Conservation (phyloP, 1,140 invertebrate species). For the Drosophila grimshawi region DNA sequence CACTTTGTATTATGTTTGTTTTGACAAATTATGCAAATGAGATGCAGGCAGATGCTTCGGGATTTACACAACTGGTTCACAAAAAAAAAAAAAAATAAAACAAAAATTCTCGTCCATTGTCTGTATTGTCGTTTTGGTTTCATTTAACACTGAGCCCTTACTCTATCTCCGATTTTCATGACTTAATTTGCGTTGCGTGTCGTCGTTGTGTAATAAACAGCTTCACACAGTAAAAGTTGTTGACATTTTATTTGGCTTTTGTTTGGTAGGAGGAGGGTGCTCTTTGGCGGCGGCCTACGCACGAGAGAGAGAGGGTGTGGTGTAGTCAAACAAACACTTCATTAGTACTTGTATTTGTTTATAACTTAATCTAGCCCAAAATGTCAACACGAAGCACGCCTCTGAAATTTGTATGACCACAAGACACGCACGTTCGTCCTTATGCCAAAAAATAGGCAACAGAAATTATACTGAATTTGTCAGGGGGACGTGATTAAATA, state of each 20-base stretch:
- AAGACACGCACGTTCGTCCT: constrained; percentile 56
- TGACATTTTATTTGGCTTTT: constrained; percentile 56
- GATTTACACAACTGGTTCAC: constrained; percentile 3
- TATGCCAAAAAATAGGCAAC: neutral
- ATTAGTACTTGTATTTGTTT: constrained; percentile 80
- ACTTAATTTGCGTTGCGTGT: constrained; percentile 78
- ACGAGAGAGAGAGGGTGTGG: neutral
- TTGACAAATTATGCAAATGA: constrained; percentile 81
- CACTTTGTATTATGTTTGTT: constrained; percentile 74
- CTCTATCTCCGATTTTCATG: constrained; percentile 61
- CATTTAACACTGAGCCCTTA: constrained; percentile 30
- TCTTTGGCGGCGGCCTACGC: neutral
- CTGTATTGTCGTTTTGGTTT: constrained; percentile 27
- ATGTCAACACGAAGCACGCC: constrained; percentile 63
- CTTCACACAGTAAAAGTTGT: constrained; percentile 80
- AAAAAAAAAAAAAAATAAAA: neutral
- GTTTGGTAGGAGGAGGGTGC: neutral
- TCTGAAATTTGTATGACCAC: constrained; percentile 61
- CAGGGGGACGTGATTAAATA: neutral
- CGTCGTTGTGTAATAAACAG: constrained; percentile 62
- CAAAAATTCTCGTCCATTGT: constrained; percentile 36
- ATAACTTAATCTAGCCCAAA: constrained; percentile 76
- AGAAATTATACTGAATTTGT: neutral
- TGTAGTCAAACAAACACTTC: constrained; percentile 73
- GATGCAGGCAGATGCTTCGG: constrained; percentile 40